Base-by-base conservation (phyloP, 2,113 vertebrate genomes). In the Leucosticte australis region DNA sequence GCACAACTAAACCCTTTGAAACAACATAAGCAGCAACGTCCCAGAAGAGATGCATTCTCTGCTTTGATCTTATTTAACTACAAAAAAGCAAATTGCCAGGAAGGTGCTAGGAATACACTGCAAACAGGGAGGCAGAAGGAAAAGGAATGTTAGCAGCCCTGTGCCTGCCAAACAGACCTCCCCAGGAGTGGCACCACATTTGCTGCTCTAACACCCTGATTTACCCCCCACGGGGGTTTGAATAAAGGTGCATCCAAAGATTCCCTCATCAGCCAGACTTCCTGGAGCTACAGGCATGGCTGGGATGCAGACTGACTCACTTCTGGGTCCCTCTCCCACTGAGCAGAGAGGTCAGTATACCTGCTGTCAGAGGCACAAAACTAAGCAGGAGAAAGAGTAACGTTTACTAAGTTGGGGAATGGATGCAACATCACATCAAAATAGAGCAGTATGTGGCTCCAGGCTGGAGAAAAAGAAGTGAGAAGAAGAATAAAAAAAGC, bases 351-450 rank as follows among this genome's bases (percentile, higher is more conserved):
- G 33, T 39, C 28, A 62, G 56, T 2, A 71, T 30, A 20, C 18
- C 39, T 55, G 46, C 63, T 60, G 21, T 26, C 49, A 60, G 26
- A 79, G 67, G 56, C 24, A 64, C 4, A 2, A 50, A 63, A 64
- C 37, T n/a, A 57, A 53, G 41, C 19, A 31, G 21, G 10, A 8
- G 7, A 26, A 10, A 39, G 33, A 41, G 27, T 13, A 21, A 92
- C 37, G 26, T 39, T 63, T 22, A 39, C 19, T 16, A 8, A 41
- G 19, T 0, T 8, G 19, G 6, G 33, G 26, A 56, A 55, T 0
- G 3, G 35, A 49, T 37, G 20, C 21, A 77, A 21, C 7, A 39
- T 21, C 17, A 50, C 42, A 37, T 12, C 0, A 0, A 76, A 73
- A 75, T 0, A 89, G 33, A 84, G 19, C 9, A 65, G 10, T 24